Evolutionary conservation across 2,888 invertebrate genomes (phyloP).

Genomic region (Andrena bucephala): DNA sequence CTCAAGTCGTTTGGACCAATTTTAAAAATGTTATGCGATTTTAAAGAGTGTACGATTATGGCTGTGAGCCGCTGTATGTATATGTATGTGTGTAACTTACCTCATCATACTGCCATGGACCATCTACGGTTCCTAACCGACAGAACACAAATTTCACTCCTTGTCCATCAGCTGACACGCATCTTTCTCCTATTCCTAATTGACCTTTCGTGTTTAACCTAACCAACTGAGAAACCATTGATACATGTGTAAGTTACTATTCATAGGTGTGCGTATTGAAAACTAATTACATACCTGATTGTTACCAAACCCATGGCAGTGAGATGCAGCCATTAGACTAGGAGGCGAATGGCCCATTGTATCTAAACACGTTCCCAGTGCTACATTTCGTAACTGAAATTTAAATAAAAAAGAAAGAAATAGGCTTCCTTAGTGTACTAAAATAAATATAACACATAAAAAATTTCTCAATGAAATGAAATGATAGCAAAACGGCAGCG

Average conservation of each 20-base stretch:
- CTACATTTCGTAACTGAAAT: constrained; percentile 90
- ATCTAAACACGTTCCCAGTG: constrained; percentile 94
- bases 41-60: too few species aligned
- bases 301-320: constrained; percentile 97
- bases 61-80: neutral
- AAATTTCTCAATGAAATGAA: neutral
- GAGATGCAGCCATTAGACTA: constrained; percentile 94
- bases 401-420: constrained; percentile 20
- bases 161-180: constrained; percentile 95
- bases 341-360: constrained; percentile 97
- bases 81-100: constrained; percentile 76
- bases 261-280: neutral
- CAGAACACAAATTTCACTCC: constrained; percentile 96
- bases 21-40: too few species aligned
- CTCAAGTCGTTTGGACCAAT: too few species aligned
- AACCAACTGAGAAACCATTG: constrained; percentile 88
- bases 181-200: constrained; percentile 97
- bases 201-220: constrained; percentile 97
- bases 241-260: neutral
- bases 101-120: constrained; percentile 97
- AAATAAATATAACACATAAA: neutral
- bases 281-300: constrained; percentile 89
- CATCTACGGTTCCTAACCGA: constrained; percentile 95
- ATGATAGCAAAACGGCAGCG: neutral
- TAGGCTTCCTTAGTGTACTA: neutral